phyloP scores from a whole-genome alignment of 64 coral and sea anemone genomes.

The Cladopsammia gracilis region DNA sequence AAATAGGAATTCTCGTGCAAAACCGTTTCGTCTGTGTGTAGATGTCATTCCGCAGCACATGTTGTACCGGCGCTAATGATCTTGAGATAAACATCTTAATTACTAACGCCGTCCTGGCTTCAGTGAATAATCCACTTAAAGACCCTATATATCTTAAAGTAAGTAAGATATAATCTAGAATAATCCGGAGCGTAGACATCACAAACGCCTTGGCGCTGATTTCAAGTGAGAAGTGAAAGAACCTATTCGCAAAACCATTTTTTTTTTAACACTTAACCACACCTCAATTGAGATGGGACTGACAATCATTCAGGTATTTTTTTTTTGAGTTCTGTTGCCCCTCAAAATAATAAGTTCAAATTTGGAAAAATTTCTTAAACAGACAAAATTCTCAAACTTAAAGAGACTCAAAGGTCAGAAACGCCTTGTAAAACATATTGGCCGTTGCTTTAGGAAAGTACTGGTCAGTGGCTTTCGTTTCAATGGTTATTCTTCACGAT shows the following conservation, averaged over 20 bases:
- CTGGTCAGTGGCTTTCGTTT: no score
- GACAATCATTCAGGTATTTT: no score
- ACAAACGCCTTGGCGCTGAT: not conserved
- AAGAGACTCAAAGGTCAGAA: no score
- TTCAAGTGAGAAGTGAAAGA: no score
- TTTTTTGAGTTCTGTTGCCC: no score
- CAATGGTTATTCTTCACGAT: no score
- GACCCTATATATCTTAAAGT: not conserved
- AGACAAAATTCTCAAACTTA: no score
- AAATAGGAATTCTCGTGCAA: not conserved
- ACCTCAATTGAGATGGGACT: no score
- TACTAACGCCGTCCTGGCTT: not conserved
- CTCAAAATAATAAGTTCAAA: no score
- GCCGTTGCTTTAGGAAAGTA: no score
- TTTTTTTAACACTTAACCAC: not conserved
- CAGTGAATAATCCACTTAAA: not conserved
- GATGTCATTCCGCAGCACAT: not conserved
- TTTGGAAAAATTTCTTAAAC: no score
- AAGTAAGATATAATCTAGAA: not conserved
- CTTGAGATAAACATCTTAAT: constrained; percentile 2
- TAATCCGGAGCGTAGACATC: not conserved
- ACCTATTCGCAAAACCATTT: not conserved
- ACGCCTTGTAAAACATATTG: no score
- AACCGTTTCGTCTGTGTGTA: not conserved
- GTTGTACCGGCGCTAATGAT: not conserved